These are phyloP conservation scores for Taenaris catops DNA, from an alignment of 2,888 invertebrate species.

Conservation along the genomic window DNA sequence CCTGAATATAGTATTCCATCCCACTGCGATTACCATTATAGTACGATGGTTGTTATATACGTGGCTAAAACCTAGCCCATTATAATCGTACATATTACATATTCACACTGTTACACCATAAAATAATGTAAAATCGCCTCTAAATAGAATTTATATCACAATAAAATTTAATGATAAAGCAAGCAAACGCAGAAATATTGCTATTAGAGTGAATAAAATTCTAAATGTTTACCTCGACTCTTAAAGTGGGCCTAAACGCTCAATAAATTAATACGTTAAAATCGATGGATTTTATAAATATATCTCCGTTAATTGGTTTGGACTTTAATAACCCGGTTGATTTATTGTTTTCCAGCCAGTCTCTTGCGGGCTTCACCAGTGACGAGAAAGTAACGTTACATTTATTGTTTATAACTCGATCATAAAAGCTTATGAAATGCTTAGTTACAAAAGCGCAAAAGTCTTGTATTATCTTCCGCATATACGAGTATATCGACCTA, in stretches of 20 bases:
- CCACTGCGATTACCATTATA: too few species aligned
- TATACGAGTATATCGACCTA: too few species aligned
- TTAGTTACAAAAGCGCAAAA: conserved; percentile 1
- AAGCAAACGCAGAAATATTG: too few species aligned
- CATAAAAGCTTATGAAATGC: neutral
- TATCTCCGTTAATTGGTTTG: conserved; percentile 36
- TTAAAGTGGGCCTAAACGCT: conserved; percentile 15
- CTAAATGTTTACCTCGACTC: conserved; percentile 11
- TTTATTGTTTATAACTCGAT: conserved; percentile 13
- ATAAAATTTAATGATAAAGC: too few species aligned
- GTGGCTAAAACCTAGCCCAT: too few species aligned
- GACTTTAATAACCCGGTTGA: conserved; percentile 32
- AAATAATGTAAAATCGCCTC: too few species aligned
- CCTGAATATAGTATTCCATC: too few species aligned
- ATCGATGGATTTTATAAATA: conserved; percentile 32
- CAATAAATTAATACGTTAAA: conserved; percentile 29
- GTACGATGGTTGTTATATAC: too few species aligned
- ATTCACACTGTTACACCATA: too few species aligned
- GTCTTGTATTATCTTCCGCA: neutral
- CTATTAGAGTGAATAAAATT: too few species aligned
- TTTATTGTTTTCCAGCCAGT: conserved; percentile 28
- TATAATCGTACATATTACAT: too few species aligned
- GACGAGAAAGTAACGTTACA: conserved; percentile 23
- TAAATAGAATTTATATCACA: too few species aligned
- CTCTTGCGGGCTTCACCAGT: conserved; percentile 18